These are phyloP conservation scores for Neosilurus mollespiculum DNA, from an alignment of 2,797 vertebrate species.

Conservation along the genomic window DNA sequence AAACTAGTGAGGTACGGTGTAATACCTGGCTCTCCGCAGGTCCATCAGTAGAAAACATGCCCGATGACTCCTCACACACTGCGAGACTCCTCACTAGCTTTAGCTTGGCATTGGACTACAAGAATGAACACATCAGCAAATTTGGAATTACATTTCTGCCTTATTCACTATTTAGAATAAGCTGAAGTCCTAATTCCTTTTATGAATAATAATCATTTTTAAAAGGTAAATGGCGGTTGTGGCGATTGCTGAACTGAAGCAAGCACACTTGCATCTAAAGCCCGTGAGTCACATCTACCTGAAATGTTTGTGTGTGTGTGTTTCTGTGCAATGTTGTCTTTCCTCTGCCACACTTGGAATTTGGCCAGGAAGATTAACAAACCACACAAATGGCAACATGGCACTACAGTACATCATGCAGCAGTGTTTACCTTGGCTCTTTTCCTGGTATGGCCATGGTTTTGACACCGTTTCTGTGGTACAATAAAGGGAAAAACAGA, in stretches of 20 bases:
- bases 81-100: slow-evolving; percentile 96
- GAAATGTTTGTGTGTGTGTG: neutral
- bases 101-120: slow-evolving; percentile 94
- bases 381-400: slow-evolving; percentile 6
- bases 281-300: neutral
- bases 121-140: slow-evolving; percentile 42
- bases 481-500: slow-evolving; percentile 1
- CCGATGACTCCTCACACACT: slow-evolving; percentile 93
- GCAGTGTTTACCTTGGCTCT: slow-evolving; percentile 87
- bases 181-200: neutral
- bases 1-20: neutral
- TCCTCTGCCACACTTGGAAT: neutral
- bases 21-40: slow-evolving; percentile 84
- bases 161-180: neutral
- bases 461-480: slow-evolving; percentile 84
- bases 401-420: slow-evolving; percentile 2
- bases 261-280: neutral
- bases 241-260: neutral
- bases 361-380: slow-evolving; percentile 6
- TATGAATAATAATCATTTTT: neutral
- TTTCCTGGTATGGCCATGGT: slow-evolving; percentile 92
- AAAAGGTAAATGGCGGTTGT: neutral
- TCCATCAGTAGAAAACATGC: slow-evolving; percentile 84
- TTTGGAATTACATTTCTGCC: neutral
- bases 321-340: slow-evolving; percentile 10